Evolutionary conservation across 2,888 invertebrate genomes (phyloP), one percentile per base, ranked within the genome.

Genomic region (Eudasyphora cyanicolor): DNA sequence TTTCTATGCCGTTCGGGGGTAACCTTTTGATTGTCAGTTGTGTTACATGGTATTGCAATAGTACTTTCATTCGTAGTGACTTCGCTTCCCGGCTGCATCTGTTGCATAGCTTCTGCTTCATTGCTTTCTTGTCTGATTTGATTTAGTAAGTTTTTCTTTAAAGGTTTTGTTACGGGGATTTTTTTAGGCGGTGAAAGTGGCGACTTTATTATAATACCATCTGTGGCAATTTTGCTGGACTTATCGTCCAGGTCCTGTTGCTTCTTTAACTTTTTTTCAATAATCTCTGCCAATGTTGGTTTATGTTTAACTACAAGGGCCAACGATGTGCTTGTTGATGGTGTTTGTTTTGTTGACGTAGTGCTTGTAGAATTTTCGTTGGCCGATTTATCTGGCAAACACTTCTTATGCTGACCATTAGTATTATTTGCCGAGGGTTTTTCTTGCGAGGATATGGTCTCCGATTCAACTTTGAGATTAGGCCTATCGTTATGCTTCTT

Each of bases 261-360:
- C 69, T 88, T 89, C 67, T 90, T 90, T 0, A 90, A 78, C 78
- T 90, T 90, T 80, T 89, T 90, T 24, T 90, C 90, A 45, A 90
- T 89, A 24, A 90, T 90, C 77, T 90, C 90, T 6, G 87, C 89
- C 45, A 90, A 85, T 1, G 90, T 88, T 4, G 89, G 89, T 64
- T 90, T 90, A 3, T 86, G 85, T 76, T 89, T 89, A 14, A 57
- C 29, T n/a, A 14, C 29, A 12, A 76, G 1, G 7, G 62, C 8
- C 2, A 5, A 5, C 21, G 60, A 14, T 49, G 32, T 21, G 14
- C 49, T 73, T 0, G 77, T 42, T 51, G 75, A 62, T 0, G 84
- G 5, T 21, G 32, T 29, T 10, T 45, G n/a, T 5, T 35, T 5
- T 27, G 19, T 62, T 32, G 8, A 69, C 6, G 29, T 51, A 74